These are phyloP conservation scores for Nomada fucata DNA, from an alignment of 2,888 invertebrate species.

Conservation along the genomic window DNA sequence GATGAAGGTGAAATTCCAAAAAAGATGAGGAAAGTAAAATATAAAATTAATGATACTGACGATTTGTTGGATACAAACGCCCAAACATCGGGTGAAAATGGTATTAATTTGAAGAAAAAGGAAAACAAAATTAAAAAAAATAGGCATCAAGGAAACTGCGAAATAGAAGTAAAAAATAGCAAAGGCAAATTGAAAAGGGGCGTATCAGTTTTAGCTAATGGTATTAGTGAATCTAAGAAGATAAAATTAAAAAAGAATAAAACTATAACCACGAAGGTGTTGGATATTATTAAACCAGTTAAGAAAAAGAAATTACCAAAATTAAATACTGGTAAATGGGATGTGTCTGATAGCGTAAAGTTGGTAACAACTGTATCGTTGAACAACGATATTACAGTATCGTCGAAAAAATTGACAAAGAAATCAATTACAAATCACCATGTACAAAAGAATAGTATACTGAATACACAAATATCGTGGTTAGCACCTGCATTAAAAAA, in stretches of 20 bases:
- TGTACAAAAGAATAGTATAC: slow-evolving; percentile 1
- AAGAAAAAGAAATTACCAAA: slow-evolving; percentile 33
- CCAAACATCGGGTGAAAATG: neutral
- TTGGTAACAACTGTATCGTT: neutral
- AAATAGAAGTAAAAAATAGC: slow-evolving; percentile 6
- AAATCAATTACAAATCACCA: neutral
- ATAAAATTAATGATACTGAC: neutral
- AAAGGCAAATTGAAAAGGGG: slow-evolving; percentile 29
- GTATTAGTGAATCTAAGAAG: slow-evolving; percentile 26
- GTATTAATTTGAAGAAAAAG: slow-evolving; percentile 10
- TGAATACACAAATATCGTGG: slow-evolving; percentile 43
- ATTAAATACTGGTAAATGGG: slow-evolving; percentile 29
- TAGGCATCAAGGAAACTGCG: neutral
- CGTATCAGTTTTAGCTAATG: slow-evolving; percentile 7
- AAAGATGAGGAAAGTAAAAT: slow-evolving; percentile 12
- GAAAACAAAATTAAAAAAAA: slow-evolving; percentile 10
- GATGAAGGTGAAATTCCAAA: neutral
- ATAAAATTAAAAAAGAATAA: slow-evolving; percentile 34
- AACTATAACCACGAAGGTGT: neutral
- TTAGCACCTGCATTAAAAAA: slow-evolving; percentile 72
- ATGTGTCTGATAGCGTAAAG: slow-evolving; percentile 45
- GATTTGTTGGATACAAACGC: neutral
- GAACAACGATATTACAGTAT: neutral
- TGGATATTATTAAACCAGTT: neutral
- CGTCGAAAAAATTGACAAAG: neutral